A percentile compares a stretch with the other conserved stretches of the same genome.
phyloP scores from a whole-genome alignment of 2,113 vertebrate species.

The Piaya cayana region DNA sequence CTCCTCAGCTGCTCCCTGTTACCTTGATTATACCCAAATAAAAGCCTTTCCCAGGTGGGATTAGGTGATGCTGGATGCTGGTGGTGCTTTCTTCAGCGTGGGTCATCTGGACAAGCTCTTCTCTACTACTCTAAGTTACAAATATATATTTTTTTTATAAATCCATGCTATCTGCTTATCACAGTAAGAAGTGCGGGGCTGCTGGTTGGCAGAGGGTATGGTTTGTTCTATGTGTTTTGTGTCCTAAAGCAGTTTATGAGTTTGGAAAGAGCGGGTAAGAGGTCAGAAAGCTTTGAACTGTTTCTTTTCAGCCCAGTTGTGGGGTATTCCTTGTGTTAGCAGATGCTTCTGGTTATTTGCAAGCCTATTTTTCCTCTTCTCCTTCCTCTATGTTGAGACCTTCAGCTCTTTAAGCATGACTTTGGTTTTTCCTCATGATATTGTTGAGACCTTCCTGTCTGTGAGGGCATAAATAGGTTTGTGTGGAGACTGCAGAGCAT shows the following conservation, averaged over 20 bases:
- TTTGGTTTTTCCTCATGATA: neutral
- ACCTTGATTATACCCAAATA: neutral
- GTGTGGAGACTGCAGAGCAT: neutral
- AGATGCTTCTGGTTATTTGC: neutral
- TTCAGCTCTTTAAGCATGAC: neutral
- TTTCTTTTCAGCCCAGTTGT: neutral
- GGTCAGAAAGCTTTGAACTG: neutral
- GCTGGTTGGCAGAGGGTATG: neutral
- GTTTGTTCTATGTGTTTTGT: neutral
- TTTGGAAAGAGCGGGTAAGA: neutral
- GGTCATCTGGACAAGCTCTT: accelerated
- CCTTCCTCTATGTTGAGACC: neutral
- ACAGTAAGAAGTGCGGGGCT: neutral
- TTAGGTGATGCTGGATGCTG: accelerated
- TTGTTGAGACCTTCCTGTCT: neutral
- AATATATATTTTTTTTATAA: accelerated
- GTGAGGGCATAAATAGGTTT: neutral
- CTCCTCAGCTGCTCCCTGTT: neutral
- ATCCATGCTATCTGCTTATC: neutral
- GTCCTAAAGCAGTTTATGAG: too few relatives aligned
- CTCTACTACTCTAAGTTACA: neutral
- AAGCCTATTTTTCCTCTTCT: neutral
- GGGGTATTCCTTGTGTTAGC: neutral
- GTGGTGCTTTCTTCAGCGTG: accelerated
- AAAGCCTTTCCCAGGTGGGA: neutral